Base-by-base conservation (phyloP, 1,140 invertebrate genomes). In the Helicorthomorpha holstii region DNA sequence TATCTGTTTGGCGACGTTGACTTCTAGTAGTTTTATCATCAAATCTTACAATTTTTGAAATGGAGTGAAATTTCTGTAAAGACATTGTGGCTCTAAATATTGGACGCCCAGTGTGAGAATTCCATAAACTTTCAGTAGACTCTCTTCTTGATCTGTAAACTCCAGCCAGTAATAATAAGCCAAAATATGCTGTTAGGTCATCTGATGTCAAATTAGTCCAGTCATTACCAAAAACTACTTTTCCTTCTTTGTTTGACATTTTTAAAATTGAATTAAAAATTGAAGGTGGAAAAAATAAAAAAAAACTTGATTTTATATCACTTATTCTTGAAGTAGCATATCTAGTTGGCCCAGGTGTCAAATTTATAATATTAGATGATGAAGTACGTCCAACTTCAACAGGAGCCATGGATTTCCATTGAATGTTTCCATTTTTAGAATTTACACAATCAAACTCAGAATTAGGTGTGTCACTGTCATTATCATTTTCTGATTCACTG, bases 121-220 rank as follows among this genome's bases (percentile, higher is more conserved):
- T 46, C 44, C 44, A 46, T 25, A 46, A 22, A 12, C 25, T 21
- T 22, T 21, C 4, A 46, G 25, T 25, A 7, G 19, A 4, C 21
- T 46, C 44, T 21, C 19, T 46, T 7, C 25, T 46, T 7, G 44
- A 46, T 25, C 19, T 46, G 44, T 46, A 46, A 46, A 46, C 44
- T 46, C 7, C 7, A 34, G 7, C 7, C 16, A 16, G 7, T 34
- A 34, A 34, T 16, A 7, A 34, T 7, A 34, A 34, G 16, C 16
- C 29, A 34, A 34, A 16, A 34, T 34, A 34, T 34, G 29, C 29
- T 34, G 29, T 34, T 7, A 34, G 29, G n/a, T n/a, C n/a, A n/a
- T n/a, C n/a, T n/a, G n/a, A n/a, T n/a, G n/a, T n/a, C n/a, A n/a
- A n/a, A n/a, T 34, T 34, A 7, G 7, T 34, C 29, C 29, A 34